Conservation (phyloP, 2,113 vertebrate genomes). For the Nyctibius bracteatus region DNA sequence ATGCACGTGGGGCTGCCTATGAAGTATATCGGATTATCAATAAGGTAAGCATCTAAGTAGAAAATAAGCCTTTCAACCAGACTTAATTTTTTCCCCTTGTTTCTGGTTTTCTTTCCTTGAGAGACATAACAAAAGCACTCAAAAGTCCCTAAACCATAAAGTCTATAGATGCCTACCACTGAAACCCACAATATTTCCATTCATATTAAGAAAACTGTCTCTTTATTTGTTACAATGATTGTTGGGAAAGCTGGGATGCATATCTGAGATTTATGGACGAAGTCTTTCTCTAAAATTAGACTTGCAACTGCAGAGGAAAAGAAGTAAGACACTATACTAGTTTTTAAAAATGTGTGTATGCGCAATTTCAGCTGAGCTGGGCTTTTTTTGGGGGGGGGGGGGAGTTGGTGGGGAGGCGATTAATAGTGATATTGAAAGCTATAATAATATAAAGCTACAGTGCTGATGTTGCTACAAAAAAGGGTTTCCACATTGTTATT, state of each 20-base stretch:
- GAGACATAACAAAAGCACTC: not conserved
- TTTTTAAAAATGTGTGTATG: not conserved
- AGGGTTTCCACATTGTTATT: not conserved
- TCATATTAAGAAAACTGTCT: not conserved
- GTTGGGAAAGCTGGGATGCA: not conserved
- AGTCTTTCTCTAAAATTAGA: not conserved
- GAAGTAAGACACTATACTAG: not conserved
- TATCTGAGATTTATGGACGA: not conserved
- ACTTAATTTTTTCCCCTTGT: not conserved
- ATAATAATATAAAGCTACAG: not conserved
- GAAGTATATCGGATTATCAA: conserved; percentile 80
- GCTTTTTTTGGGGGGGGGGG: not conserved
- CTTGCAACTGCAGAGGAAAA: not conserved
- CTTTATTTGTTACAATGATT: not conserved
- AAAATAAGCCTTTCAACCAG: not conserved
- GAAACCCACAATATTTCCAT: not conserved
- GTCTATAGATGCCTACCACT: not conserved
- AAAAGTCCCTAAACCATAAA: not conserved
- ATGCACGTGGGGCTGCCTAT: conserved; percentile 80
- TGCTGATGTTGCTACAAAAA: not conserved
- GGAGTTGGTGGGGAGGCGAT: not conserved
- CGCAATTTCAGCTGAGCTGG: not conserved
- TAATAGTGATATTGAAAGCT: not conserved
- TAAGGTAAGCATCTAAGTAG: conserved; percentile 57
- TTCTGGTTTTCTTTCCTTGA: not conserved